Percentiles rank a stretch among this genome's conserved stretches.
Evolutionary conservation across 2,888 invertebrate species (phyloP).

Genomic region (Syrista parreyssii): DNA sequence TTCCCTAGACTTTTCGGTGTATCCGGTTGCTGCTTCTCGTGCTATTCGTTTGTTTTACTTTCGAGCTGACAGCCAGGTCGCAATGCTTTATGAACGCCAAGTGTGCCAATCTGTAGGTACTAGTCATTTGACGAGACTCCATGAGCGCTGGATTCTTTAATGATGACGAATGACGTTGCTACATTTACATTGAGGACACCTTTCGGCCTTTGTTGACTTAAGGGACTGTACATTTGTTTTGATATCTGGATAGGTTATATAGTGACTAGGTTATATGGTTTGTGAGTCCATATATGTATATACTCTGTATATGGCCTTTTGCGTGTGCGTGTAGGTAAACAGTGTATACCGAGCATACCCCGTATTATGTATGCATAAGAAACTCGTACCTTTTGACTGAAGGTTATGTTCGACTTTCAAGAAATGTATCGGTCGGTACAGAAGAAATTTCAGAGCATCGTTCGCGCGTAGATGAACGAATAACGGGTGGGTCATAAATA

Average conservation of each 20-base stretch:
- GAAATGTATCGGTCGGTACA: neutral
- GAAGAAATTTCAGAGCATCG: neutral
- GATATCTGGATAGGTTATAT: neutral
- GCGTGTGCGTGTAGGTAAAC: no score
- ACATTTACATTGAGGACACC: slow-evolving; percentile 15
- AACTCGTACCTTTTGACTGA: neutral
- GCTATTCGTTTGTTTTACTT: neutral
- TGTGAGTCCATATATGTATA: neutral
- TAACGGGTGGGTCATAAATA: neutral
- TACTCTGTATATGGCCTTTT: neutral
- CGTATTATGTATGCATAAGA: neutral
- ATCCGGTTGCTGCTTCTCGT: no score
- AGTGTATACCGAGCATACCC: neutral
- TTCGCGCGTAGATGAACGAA: neutral
- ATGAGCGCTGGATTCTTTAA: neutral
- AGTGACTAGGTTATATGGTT: neutral
- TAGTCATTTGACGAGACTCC: neutral
- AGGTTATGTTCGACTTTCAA: neutral
- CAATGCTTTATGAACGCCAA: neutral
- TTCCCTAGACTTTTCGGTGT: no score
- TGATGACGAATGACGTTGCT: slow-evolving; percentile 16
- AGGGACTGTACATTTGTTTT: neutral
- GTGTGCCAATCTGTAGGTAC: neutral
- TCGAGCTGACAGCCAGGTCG: neutral
- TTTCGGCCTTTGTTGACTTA: neutral